Evolutionary conservation across 2,113 vertebrate genomes (phyloP), one percentile per base, ranked within the genome.

Genomic region (Paramisgurnus dabryanus): DNA sequence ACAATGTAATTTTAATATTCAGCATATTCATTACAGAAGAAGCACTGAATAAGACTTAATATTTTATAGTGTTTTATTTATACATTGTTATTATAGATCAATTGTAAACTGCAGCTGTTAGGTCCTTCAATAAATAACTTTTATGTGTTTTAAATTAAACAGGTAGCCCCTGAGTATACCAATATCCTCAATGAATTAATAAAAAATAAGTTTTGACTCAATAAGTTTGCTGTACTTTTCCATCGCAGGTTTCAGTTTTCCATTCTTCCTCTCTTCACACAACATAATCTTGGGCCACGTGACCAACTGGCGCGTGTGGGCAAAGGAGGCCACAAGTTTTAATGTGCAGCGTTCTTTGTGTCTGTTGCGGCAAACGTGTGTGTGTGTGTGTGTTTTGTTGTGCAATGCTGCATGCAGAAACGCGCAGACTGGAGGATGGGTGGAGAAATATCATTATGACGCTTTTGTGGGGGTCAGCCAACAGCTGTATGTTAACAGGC

Each of bases 401-500:
- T 47, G 49, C 40, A 53, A 68, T 61, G 17, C 15, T 18, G 55
- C 55, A 34, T 45, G 50, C 17, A 68, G 74, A 72, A 58, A 17
- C 4, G 27, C 5, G 40, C 50, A 13, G 78, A 17, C 7, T 65
- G 76, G 82, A 70, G 78, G 81, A 69, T 61, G 67, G 73, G 66
- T 58, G 72, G 58, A 40, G 67, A n/a, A 17, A 80, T 73, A 83
- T 81, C 86, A 80, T 85, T 69, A 70, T 64, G 66, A 84, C 86
- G 85, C 86, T 66, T 90, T 93, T 91, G 88, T 91, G 82, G 87
- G 84, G 86, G 79, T 87, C 86, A 86, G 82, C 76, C 87, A 90
- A 92, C 92, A 93, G 92, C 93, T 94, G 92, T 93, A 94, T 94
- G 93, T 67, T 93, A 93, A 93, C 92, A 74, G 85, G 76, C 78